Percentiles rank a stretch among this genome's conserved stretches.
phyloP scores from a whole-genome alignment of 2,113 vertebrate genomes.

The Holacanthus passer region DNA sequence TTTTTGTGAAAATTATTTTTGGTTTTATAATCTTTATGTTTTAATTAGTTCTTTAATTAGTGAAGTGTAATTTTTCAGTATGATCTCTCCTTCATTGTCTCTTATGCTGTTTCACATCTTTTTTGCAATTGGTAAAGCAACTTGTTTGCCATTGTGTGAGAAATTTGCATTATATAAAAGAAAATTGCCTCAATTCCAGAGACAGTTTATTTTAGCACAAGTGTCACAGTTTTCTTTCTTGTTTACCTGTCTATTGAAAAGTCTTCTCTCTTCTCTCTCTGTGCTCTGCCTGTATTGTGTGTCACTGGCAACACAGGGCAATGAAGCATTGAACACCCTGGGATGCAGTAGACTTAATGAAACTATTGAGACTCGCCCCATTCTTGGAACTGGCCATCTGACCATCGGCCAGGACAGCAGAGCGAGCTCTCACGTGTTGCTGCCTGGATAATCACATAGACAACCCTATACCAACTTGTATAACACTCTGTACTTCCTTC shows the following conservation, averaged over 20 bases:
- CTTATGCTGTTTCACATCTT: not conserved
- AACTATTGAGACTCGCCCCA: not conserved
- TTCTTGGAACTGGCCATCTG: constrained; percentile 13
- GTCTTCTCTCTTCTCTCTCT: not conserved
- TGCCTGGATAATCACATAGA: constrained; percentile 22
- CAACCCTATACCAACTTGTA: not conserved
- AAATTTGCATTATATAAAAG: too few species aligned
- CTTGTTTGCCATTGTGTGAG: too few species aligned
- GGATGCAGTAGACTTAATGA: constrained; percentile 6
- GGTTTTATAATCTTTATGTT: not conserved
- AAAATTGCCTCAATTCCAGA: not conserved
- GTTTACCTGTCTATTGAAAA: not conserved
- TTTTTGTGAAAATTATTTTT: not conserved
- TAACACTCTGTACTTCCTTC: not conserved
- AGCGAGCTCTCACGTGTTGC: constrained; percentile 47
- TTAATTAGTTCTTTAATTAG: not conserved
- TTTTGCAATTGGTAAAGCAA: too few species aligned
- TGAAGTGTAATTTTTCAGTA: too few species aligned
- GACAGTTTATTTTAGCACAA: not conserved
- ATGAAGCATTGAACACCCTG: constrained; percentile 10
- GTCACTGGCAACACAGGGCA: not conserved
- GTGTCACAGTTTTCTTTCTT: not conserved
- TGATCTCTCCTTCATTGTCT: not conserved
- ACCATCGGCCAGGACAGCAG: constrained; percentile 28
- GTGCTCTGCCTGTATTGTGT: not conserved